Base-by-base conservation (phyloP, 2,888 invertebrate species). In the Oegoconia quadripuncta region DNA sequence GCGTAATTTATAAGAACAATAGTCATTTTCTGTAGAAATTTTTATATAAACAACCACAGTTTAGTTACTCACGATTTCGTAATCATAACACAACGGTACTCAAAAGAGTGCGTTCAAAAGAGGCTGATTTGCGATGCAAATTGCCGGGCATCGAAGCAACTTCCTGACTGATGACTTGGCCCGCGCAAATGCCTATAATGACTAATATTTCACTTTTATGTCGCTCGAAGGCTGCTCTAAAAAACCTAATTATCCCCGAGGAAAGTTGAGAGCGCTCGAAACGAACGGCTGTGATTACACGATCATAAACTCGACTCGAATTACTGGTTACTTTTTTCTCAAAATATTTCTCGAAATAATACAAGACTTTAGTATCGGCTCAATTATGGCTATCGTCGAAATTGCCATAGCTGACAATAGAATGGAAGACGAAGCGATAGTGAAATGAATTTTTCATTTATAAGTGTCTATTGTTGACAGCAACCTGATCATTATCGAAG, bases 201-300 rank as follows among this genome's bases (percentile, higher is more conserved):
- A 66, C 64, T 59, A 63, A 70, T 64, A 71, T 64, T 64, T 64
- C 58, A 67, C 55, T 64, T 64, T 69, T 61, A 68, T 62, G 59
- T 67, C 66, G 59, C 65, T 66, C 48, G 48, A 44, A 64, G 55
- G 49, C 54, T 51, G 47, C 48, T 64, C 55, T 61, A 57, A 59
- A 56, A 65, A 72, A 64, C 46, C 55, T 67, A 71, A 74, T 74
- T 71, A 68, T 59, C 51, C 52, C 44, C 33, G 50, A 55, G 46
- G 60, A 39, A 39, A 39, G 34, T 34, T 34, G 33, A 7, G 20
- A 57, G 50, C 45, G 41, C 13, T 43, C 42, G 29, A 39, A 41
- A 46, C 48, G 51, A 49, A 52, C 51, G 38, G 49, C 65, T 57
- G 54, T 73, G 55, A 72, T 75, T 74, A 76, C 60, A 48, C 37